These are phyloP conservation scores for Platichthys flesus DNA, from an alignment of 2,113 vertebrate genomes.

Conservation along the genomic window DNA sequence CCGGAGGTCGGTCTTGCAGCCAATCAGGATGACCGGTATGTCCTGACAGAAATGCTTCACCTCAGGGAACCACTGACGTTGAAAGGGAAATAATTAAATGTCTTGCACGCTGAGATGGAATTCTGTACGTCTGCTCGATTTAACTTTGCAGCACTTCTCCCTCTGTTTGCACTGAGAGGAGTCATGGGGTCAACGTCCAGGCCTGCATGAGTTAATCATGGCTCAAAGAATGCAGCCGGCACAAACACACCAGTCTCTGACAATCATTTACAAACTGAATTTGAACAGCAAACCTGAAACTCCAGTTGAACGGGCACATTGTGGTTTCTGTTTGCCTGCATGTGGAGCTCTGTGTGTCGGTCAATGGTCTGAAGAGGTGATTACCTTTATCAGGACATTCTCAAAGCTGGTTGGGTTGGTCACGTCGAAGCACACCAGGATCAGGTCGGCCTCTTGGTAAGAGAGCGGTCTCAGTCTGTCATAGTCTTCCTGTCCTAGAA, in stretches of 20 bases:
- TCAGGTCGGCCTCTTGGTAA: conserved; percentile 90
- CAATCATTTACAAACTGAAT: conserved; percentile 46
- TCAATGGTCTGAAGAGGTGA: not conserved
- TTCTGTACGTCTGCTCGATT: not conserved
- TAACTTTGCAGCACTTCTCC: not conserved
- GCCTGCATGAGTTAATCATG: conserved; percentile 49
- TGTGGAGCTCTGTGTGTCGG: not conserved
- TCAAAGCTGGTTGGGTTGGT: conserved; percentile 96
- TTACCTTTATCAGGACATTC: conserved; percentile 94
- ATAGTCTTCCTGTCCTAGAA: conserved; percentile 94
- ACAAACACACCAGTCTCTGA: conserved; percentile 6
- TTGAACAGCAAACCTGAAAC: conserved; percentile 20
- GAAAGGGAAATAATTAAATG: not conserved
- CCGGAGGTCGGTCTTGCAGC: conserved; percentile 96
- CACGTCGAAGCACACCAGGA: conserved; percentile 95
- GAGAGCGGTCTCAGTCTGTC: conserved; percentile 93
- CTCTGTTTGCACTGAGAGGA: not conserved
- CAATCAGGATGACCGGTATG: conserved; percentile 90
- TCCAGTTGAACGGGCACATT: not conserved
- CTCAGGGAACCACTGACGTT: conserved; percentile 91
- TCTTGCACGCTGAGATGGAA: no score
- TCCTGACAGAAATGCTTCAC: conserved; percentile 93
- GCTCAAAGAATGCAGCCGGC: conserved; percentile 29
- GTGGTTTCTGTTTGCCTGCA: not conserved
- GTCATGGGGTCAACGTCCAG: conserved; percentile 40